Base-by-base conservation (phyloP, 2,113 vertebrate genomes). In the Natator depressus region DNA sequence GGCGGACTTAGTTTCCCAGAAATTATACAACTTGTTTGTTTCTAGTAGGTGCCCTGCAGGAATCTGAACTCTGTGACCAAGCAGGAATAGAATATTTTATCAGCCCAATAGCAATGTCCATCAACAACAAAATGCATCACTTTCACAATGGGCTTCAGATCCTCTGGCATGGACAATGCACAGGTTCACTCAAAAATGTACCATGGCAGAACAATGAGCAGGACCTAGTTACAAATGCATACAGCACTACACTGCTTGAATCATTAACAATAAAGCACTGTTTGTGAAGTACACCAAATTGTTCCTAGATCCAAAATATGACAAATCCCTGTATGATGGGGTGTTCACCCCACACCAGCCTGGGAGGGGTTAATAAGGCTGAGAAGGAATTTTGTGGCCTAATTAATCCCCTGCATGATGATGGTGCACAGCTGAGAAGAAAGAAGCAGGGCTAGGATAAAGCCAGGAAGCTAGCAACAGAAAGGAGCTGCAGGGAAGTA, bases 101-200 rank as follows among this genome's bases (percentile, higher is more conserved):
- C 42, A 1, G 6, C 2, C 8, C 75, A 62, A 55, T 31, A 80
- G 54, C 25, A 78, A 46, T 29, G 72, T 79, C 82, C 49, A 29
- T 27, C 72, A 88, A 83, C 14, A 81, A 25, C 1, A 80, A 46
- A 93, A 78, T 0, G 0, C 82, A 90, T 90, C 29, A 14, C 29
- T 62, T 59, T 78, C 42, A 47, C n/a, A 69, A 78, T 1, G 20
- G 9, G n/a, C 78, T 94, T 89, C n/a, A 25, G 9, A 24, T 82
- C 16, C 16, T 5, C 12, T 31, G 35, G 53, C 29, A 53, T 2
- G 0, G 78, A n/a, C 22, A 42, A 38, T 0, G 0, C 0, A 27
- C 16, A 0, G 85, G 83, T 80, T 50, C 29, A 22, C 7, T 69
- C 24, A 24, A 17, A 76, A 17, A 76, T 19, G 10, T 72, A 72